Evolutionary conservation across 1,140 invertebrate species (phyloP), one percentile per base, ranked within the genome.

Genomic region (Eueides isabella): DNA sequence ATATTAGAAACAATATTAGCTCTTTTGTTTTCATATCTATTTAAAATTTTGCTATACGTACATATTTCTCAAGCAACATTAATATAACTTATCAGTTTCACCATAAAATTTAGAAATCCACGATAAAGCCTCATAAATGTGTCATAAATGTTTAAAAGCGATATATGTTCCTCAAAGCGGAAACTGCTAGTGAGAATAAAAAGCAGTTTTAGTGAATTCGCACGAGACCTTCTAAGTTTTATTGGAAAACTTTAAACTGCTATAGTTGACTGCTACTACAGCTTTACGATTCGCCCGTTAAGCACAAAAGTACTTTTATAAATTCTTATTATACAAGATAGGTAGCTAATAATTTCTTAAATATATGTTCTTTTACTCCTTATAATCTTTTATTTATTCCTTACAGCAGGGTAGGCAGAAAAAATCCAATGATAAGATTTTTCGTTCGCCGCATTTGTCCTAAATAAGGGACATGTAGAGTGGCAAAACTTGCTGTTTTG

Each of bases 191-290:
- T 30, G 61, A 61, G 55, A 69, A 61, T 38, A 61, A 69, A 69
- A 69, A 33, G 67, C 23, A 69, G 48, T 69, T 69, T 35, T 61
- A 61, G 55, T 69, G 26, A 69, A 61, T 33, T 65, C 63, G 31
- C 64, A 38, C 38, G 48, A 72, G 65, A 72, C 30, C 19, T 55
- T n/a, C 23, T 55, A 72, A 72, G 71, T 72, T 72, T 67, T 72
- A 72, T 72, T 72, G 71, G 64, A 67, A 72, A 72, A 72, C 62
- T 72, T 72, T 48, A 67, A 67, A 61, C 55, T 41, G 66, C 29
- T 72, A 44, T 72, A 66, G 65, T 65, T 23, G 41, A 61, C 44
- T 63, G 26, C 41, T 19, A 61, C 23, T 23, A 55, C 23, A 55
- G 11, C 48, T 55, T 55, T 55, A 26, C 48, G 48, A 55, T 55